Evolutionary conservation across 2,888 invertebrate genomes (phyloP).

Genomic region (Nesidiocoris tenuis): DNA sequence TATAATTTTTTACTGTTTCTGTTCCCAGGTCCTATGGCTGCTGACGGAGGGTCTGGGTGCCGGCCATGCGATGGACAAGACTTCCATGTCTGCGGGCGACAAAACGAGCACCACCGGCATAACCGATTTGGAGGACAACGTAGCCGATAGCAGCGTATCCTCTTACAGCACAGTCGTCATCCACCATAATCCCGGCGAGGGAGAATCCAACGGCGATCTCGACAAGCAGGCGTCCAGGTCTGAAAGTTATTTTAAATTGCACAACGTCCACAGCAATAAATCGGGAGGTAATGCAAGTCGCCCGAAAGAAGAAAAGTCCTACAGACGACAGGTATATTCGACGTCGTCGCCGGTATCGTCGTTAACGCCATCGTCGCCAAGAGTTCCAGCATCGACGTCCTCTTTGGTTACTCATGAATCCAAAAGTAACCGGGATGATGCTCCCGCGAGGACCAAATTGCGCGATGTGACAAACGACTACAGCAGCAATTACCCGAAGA

Average conservation of each 20-base stretch:
- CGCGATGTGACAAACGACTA: slow-evolving; percentile 6
- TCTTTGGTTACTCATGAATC: not conserved
- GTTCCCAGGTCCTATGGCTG: slow-evolving; percentile 30
- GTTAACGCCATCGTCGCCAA: not conserved
- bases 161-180: slow-evolving; percentile 47
- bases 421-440: slow-evolving; percentile 7
- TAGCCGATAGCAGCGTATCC: slow-evolving; percentile 44
- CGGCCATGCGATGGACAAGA: slow-evolving; percentile 3
- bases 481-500: slow-evolving; percentile 7
- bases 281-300: not conserved
- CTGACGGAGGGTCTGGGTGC: slow-evolving; percentile 14
- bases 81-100: slow-evolving; percentile 10
- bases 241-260: slow-evolving; percentile 40
- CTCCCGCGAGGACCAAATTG: slow-evolving; percentile 3
- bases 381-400: not conserved
- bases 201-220: slow-evolving; percentile 7
- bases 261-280: slow-evolving; percentile 7
- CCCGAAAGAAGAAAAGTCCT: slow-evolving; percentile 7
- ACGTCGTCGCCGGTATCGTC: slow-evolving; percentile 4
- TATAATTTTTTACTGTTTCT: no score
- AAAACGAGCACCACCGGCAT: slow-evolving; percentile 1
- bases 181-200: slow-evolving; percentile 38
- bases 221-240: slow-evolving; percentile 34
- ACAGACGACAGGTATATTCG: slow-evolving; percentile 4
- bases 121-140: slow-evolving; percentile 29